phyloP scores from a whole-genome alignment of 2,797 vertebrate species.

The Alectoris magna region DNA sequence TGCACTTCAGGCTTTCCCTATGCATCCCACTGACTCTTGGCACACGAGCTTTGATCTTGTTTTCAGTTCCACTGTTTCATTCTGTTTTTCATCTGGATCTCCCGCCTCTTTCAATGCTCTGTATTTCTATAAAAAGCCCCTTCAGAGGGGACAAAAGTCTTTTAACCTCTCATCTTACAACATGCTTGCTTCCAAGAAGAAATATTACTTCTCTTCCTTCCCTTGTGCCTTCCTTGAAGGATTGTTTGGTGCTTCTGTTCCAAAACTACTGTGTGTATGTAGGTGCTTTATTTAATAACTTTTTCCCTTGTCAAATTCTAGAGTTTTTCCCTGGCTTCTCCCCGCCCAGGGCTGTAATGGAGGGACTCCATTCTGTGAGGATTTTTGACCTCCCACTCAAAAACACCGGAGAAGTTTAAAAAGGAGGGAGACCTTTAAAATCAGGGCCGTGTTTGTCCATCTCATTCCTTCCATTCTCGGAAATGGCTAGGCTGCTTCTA shows the following conservation, averaged over 20 bases:
- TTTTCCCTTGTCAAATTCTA: not conserved
- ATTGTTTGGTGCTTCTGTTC: not conserved
- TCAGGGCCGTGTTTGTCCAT: not conserved
- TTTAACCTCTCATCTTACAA: not conserved
- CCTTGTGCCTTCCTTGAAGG: not conserved
- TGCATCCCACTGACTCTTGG: not conserved
- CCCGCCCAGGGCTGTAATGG: not conserved
- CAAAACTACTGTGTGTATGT: not conserved
- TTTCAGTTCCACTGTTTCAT: not conserved
- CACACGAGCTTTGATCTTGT: not conserved
- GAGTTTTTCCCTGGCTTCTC: not conserved
- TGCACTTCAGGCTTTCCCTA: not conserved
- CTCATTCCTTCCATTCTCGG: constrained; percentile 26
- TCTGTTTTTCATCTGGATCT: not conserved
- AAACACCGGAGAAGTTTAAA: constrained; percentile 10
- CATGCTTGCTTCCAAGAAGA: not conserved
- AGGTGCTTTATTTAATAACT: not conserved
- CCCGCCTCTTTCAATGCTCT: not conserved
- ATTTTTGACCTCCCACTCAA: not conserved
- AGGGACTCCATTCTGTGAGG: not conserved
- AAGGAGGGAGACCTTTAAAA: not conserved
- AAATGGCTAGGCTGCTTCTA: constrained; percentile 4
- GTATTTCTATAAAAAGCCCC: not conserved
- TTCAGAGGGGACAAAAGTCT: not conserved
- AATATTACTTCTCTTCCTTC: not conserved